Evolutionary conservation across 2,888 invertebrate species (phyloP), one percentile per base, ranked within the genome.

Genomic region (Ditylenchus weischeri): DNA sequence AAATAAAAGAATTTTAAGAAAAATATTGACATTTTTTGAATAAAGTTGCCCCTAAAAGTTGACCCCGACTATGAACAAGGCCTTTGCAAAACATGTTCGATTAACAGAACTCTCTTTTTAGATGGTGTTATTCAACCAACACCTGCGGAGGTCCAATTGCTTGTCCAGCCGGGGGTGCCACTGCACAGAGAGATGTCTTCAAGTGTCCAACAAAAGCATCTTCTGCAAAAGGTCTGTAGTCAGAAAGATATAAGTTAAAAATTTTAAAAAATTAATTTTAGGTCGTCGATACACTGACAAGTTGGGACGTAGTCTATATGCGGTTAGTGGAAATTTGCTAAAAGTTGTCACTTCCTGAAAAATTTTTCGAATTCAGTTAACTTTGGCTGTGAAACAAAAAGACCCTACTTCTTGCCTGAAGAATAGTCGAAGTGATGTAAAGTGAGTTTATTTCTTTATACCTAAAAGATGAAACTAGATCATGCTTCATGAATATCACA

Each of bases 251-350:
- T 3, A 29, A 54, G 10, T 29, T 54, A 8, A 29, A 13, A 23
- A 54, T 13, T 15, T 10, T n/a, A n/a, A 13, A 43, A 13, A 43
- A 13, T 43, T 43, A 43, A 3, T 43, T 54, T 23, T 13, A 36
- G 66, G 80, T 51, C 75, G 78, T 11, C 72, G 81, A 13, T 81
- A 81, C 69, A 81, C 81, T 6, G 81, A 81, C 65, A 74, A 78
- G 62, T 66, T 81, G 35, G 81, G 81, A 18, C 72, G 81, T 13
- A 80, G 79, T 10, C 68, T 81, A 5, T 82, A 78, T 67, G 78
- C 80, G 2, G 69, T 43, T 6, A 15, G 43, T 43, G 2, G 8
- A 43, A 43, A 43, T 29, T 29, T 29, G 29, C 29, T 29, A 29
- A 29, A 29, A 29, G 29, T 5, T 29, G 29, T 29, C 29, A 29